A percentile compares a stretch with the other conserved stretches of the same genome.
Conservation (phyloP, 2,113 vertebrate genomes). For the Tringa solitaria region DNA sequence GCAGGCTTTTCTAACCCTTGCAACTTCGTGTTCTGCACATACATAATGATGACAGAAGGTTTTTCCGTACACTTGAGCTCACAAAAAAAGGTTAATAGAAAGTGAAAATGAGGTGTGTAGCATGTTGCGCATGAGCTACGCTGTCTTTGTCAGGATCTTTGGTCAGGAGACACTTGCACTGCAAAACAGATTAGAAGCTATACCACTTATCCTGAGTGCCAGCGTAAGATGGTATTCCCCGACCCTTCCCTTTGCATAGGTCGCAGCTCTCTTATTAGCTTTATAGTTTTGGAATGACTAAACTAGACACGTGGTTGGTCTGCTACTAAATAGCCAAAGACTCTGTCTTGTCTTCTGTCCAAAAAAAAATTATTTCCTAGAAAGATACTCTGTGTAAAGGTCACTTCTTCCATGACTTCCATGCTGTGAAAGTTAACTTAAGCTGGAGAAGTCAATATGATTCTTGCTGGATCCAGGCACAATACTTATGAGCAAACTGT, state of each 20-base stretch:
- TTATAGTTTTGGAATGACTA: background rate
- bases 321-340: background rate
- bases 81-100: conserved; percentile 46
- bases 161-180: background rate
- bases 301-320: background rate
- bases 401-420: background rate
- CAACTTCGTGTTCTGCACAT: background rate
- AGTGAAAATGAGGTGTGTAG: conserved; percentile 51
- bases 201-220: background rate
- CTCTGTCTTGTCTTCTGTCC: background rate
- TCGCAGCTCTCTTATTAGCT: conserved; percentile 11
- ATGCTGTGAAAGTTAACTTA: background rate
- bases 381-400: background rate
- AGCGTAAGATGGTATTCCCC: background rate
- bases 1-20: background rate
- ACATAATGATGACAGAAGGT: conserved; percentile 36
- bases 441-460: background rate
- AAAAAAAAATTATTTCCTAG: background rate
- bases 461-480: background rate
- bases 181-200: background rate
- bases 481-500: background rate
- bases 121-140: conserved; percentile 10
- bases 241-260: conserved; percentile 12
- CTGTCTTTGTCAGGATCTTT: conserved; percentile 38
- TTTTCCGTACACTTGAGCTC: conserved; percentile 31